Evolutionary conservation across 2,113 vertebrate species (phyloP), one percentile per base, ranked within the genome.

Genomic region (Acrocephalus kingi): DNA sequence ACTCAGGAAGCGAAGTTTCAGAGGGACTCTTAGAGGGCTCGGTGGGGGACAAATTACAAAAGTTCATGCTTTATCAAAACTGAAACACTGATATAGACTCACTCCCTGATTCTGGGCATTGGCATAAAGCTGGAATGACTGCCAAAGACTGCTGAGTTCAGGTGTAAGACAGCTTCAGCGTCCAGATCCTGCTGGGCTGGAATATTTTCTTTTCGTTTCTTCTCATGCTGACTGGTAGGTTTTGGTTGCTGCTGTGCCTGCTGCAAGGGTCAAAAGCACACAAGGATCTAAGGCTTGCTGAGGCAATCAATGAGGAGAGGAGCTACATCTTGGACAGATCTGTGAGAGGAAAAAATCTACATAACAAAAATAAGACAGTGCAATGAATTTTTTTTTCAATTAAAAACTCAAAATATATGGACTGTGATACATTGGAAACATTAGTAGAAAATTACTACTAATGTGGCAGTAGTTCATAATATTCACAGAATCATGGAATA

Each of bases 221-320:
- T 30, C 25, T 21, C 45, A 51, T 0, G 0, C 22, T 66, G 43
- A 62, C 3, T 30, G 15, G 25, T 67, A 33, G 31, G 13, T 25
- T 82, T 87, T 33, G 25, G 19, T 31, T 84, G 18, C 27, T 0
- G 0, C 43, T 78, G 31, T 14, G 30, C 35, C 41, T 73, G 49
- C 41, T 64, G 27, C 55, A 73, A 78, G 43, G n/a, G 30, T 68
- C 52, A 59, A 71, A 87, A 78, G 15, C 0, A 0, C 16, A 14
- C 13, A 56, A 43, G 49, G 30, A 69, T 12, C 20, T 51, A 62
- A 63, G 14, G 20, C 10, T 78, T 46, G 5, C 35, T 61, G 45
- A 35, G n/a, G 27, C 2, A 4, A 11, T 18, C 6, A 2, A 3
- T 18, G 23, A 2, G 18, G 7, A 7, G 9, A 82, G 11, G 21